Base-by-base conservation (phyloP, 1,140 invertebrate species). In the Hydropsyche tenuis region DNA sequence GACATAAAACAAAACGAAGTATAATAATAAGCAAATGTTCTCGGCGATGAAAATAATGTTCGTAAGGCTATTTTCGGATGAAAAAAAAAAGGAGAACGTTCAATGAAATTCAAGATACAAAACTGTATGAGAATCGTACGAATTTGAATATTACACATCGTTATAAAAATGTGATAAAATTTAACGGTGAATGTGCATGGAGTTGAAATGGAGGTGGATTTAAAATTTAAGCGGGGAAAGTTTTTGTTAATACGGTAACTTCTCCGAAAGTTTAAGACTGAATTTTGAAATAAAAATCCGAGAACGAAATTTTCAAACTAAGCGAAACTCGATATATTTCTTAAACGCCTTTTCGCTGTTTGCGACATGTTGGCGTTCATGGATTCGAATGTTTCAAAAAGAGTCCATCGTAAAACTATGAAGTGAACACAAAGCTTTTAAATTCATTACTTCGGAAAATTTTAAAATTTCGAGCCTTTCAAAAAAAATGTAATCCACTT, bases 241-340 rank as follows among this genome's bases (percentile, higher is more conserved):
- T 60, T 60, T 53, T 60, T 20, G 7, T 27, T 60, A 60, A 60
- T 60, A 60, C 56, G 56, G 22, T 60, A 60, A 60, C 56, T 60
- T 60, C 23, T 60, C 22, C 12, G 7, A 14, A 60, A 60, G 56
- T 60, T 60, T 60, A 27, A 27, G 23, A 60, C 56, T 60, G 56
- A 60, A 23, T 60, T 60, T 60, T 60, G 22, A 60, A 60, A 60
- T 60, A 60, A 60, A 60, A 60, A 60, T 60, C 7, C 22, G 20
- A 18, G 48, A 53, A 53, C 14, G 20, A 53, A 53, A 53, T 18
- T 16, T 53, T 53, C 4, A 16, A 18, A 53, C 48, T 53, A 53
- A 53, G 16, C 48, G 14, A 53, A 53, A 53, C 48, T 53, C 48
- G 48, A 53, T 53, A 53, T 53, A 53, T 48, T 48, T 20, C 6